Base-by-base conservation (phyloP, 2,888 invertebrate genomes). In the Prosopocoilus inquinatus region DNA sequence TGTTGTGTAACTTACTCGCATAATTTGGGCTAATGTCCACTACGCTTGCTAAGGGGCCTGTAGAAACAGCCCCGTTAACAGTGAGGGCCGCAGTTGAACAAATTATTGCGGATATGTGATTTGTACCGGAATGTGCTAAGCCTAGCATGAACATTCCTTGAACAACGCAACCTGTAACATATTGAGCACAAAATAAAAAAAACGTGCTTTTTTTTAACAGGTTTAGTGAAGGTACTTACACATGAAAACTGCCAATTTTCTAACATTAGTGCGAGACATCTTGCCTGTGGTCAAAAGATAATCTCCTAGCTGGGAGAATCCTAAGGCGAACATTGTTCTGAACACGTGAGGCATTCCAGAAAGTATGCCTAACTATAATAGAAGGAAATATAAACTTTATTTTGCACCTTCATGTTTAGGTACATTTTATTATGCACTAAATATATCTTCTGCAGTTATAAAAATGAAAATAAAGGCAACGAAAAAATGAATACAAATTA, bases 1-100 rank as follows among this genome's bases (percentile, higher is more conserved):
- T 28, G 5, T 28, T 28, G 20, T 5, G 28, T 34, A 58, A 64
- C 74, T 72, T 68, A 78, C 82, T 80, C 8, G 81, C 81, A 64
- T 80, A 81, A 70, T 85, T 86, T 0, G 86, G 86, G 53, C 87
- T 83, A 46, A 88, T 79, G 64, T 89, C 88, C 7, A 89, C 86
- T 53, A 86, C 80, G 50, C 81, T 83, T 2, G 88, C 84, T 33
- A 87, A 73, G 1, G 85, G 83, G 0, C 88, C 87, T 0, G 86
- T 83, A 0, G 86, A 85, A 1, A 85, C 82, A 0, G 86, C 84
- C 0, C 89, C 89, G 67, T 85, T 85, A 5, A 83, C 76, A 38
- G 83, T 82, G 1, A 84, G 83, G 0, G 87, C 85, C n/a, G 81
- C 60, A 35, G 84, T 82, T 59, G 88, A 75, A 60, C 85, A 81